Base-by-base conservation (phyloP, 1,140 invertebrate genomes). In the Conopomorpha cramerella region DNA sequence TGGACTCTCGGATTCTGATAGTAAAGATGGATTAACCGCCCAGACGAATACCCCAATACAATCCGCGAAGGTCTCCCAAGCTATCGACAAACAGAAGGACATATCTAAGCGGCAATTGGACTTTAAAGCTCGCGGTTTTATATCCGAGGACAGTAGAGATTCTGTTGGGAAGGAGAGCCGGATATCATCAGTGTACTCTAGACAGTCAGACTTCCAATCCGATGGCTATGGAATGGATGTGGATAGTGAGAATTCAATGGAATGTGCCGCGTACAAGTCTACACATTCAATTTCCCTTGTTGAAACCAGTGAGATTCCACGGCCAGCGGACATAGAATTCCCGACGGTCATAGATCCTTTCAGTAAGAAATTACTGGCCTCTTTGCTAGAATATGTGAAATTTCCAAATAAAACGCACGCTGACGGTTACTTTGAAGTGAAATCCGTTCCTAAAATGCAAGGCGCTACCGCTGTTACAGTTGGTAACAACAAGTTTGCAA, bases 401-500 rank as follows among this genome's bases (percentile, higher is more conserved):
- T 81, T 82, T 39, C 77, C 73, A n/a, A 79, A 78, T 49, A 78
- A 77, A 61, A 79, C 74, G 15, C 76, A 79, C 39, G 71, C 63
- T 10, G 65, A 76, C 32, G 71, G 72, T 3, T 79, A 77, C 39
- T 49, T 60, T 13, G 65, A 74, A 55, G 51, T 77, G 2, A 58
- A 61, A 43, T 59, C 58, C 15, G 58, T 78, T 28, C 71, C 74
- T 3, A 79, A 79, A 33, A 32, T 83, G 28, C 65, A 72, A 44
- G 45, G 60, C 8, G 55, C 64, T 4, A 46, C 58, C 0, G 43
- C 57, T 8, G 39, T 82, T 6, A 51, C 50, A 28, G 55, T 82
- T 30, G 81, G 83, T 40, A 78, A 74, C 45, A 81, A 83, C 41
- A 71, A 73, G 44, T 89, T 87, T 51, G 78, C 85, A 32, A 78